phyloP scores from a whole-genome alignment of 64 coral and sea anemone species.

The Pachyseris speciosa region DNA sequence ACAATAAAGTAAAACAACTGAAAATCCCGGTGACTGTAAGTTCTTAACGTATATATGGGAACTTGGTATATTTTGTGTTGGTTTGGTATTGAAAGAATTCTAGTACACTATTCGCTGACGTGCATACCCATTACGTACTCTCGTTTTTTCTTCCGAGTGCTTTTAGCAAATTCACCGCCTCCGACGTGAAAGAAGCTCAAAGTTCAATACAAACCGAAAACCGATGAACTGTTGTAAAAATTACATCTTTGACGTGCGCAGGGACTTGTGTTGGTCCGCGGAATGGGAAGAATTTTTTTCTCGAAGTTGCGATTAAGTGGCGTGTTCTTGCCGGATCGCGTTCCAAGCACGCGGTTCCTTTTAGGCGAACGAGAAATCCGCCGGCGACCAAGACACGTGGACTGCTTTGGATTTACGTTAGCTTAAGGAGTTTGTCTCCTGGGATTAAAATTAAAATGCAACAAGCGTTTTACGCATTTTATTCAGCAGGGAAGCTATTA shows the following conservation, averaged over 20 bases:
- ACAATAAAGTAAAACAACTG: background rate
- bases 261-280: background rate
- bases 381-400: background rate
- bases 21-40: background rate
- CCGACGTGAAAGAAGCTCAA: background rate
- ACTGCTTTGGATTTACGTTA: background rate
- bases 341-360: too few species aligned
- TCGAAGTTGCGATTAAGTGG: background rate
- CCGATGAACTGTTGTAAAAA: background rate
- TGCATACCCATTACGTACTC: background rate
- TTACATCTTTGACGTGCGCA: conserved; percentile 2
- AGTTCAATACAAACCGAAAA: conserved; percentile 9
- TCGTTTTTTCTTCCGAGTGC: background rate
- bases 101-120: background rate
- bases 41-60: background rate
- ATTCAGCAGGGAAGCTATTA: too few species aligned
- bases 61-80: background rate
- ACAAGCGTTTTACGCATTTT: background rate
- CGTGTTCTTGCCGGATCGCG: background rate
- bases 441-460: background rate
- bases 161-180: background rate
- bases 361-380: too few species aligned
- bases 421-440: background rate
- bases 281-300: conserved; percentile 15
- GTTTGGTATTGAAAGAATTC: conserved; percentile 1